A percentile compares a stretch with the other conserved stretches of the same genome.
phyloP scores from a whole-genome alignment of 2,888 invertebrate species.

The Diogma glabrata region DNA sequence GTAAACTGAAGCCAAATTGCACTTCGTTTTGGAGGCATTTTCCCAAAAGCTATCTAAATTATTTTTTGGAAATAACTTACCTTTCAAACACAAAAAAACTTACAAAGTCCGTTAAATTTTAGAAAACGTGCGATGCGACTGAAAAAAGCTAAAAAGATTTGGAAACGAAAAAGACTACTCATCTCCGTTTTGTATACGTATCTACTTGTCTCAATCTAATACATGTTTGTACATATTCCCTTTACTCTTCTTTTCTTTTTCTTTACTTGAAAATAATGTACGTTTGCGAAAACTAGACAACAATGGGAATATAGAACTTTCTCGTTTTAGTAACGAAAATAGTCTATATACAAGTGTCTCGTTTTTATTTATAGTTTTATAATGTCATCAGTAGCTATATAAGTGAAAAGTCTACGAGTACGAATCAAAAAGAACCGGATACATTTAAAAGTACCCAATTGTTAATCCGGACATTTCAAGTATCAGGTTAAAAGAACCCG shows the following conservation, averaged over 20 bases:
- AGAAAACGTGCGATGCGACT: not conserved
- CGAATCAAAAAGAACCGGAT: no score
- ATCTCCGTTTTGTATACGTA: not conserved
- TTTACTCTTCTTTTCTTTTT: not conserved
- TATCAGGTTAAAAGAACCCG: no score
- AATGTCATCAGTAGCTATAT: no score
- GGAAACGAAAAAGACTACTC: constrained; percentile 6
- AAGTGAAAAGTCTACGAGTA: no score
- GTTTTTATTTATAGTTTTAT: not conserved
- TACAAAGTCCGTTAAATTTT: constrained; percentile 4
- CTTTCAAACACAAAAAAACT: constrained; percentile 7
- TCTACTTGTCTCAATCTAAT: constrained; percentile 3
- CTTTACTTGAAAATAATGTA: constrained; percentile 3
- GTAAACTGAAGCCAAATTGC: constrained; percentile 4
- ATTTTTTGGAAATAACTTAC: not conserved
- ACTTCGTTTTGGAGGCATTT: constrained; percentile 5
- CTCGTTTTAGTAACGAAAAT: constrained; percentile 5
- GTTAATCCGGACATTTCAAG: no score
- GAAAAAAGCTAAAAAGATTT: constrained; percentile 5
- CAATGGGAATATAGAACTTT: constrained; percentile 2
- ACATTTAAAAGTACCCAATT: no score
- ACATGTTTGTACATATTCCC: constrained; percentile 5
- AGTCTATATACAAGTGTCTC: not conserved
- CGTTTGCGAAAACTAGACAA: constrained; percentile 6
- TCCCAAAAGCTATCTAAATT: constrained; percentile 4